These are phyloP conservation scores for Muschampia plurimacula DNA, from an alignment of 2,888 invertebrate genomes.

Conservation along the genomic window DNA sequence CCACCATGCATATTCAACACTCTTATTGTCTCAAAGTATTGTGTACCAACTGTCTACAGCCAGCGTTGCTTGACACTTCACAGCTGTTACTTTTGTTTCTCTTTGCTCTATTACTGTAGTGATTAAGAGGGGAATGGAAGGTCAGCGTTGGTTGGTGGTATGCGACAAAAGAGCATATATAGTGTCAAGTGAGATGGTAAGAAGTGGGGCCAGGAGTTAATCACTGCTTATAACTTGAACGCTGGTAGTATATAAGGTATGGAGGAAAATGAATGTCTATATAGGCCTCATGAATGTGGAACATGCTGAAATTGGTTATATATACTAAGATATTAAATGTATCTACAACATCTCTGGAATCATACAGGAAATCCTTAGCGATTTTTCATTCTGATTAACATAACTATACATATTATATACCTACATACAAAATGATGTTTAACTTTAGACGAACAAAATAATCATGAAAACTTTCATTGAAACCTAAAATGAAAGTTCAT, in stretches of 20 bases:
- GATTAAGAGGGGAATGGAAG: conserved; percentile 43
- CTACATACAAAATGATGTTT: too few species aligned
- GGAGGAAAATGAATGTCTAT: not conserved
- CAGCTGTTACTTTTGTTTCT: conserved; percentile 25
- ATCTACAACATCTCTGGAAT: too few species aligned
- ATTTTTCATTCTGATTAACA: too few species aligned
- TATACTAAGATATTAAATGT: not conserved
- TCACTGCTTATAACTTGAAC: conserved; percentile 30
- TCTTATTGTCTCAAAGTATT: conserved; percentile 76
- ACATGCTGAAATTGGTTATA: not conserved
- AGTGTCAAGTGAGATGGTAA: conserved; percentile 59
- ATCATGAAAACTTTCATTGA: too few species aligned
- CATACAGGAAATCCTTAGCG: too few species aligned
- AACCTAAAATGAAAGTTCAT: too few species aligned
- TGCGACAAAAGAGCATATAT: conserved; percentile 69
- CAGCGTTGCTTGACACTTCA: conserved; percentile 53
- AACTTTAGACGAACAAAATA: too few species aligned
- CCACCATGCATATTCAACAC: conserved; percentile 80
- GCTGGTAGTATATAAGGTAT: not conserved
- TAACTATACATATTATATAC: too few species aligned
- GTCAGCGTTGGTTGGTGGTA: conserved; percentile 49
- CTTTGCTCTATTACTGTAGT: not conserved
- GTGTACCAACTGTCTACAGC: conserved; percentile 62
- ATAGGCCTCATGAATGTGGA: not conserved
- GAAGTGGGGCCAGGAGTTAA: conserved; percentile 60